phyloP scores from a whole-genome alignment of 1,140 invertebrate genomes.

The Caenorhabditis latens region DNA sequence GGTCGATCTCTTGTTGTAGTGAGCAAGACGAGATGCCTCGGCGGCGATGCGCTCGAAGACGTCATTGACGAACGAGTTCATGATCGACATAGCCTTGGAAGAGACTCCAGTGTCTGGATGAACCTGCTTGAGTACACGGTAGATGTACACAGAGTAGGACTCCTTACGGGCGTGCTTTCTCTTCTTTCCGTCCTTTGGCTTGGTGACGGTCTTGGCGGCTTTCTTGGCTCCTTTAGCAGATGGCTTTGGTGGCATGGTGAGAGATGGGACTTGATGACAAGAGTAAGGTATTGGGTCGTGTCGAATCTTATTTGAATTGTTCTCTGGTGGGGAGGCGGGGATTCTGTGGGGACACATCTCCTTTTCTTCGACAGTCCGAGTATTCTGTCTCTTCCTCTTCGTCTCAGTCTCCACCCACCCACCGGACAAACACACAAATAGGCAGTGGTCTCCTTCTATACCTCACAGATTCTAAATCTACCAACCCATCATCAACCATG shows the following conservation, averaged over 20 bases:
- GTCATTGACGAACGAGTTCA: conserved; percentile 83
- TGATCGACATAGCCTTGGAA: conserved; percentile 82
- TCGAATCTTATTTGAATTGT: not conserved
- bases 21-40: conserved; percentile 83
- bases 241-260: conserved; percentile 78
- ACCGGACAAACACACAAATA: not conserved
- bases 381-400: not conserved
- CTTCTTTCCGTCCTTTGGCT: conserved; percentile 78
- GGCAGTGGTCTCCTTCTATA: not conserved
- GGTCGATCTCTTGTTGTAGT: conserved; percentile 83
- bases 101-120: conserved; percentile 80
- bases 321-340: not conserved
- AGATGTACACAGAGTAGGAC: conserved; percentile 75
- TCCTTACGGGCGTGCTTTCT: conserved; percentile 78
- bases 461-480: conserved; percentile 4
- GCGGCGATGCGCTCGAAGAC: conserved; percentile 83
- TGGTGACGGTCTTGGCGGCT: conserved; percentile 79
- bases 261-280: not conserved
- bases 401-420: not conserved
- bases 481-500: conserved; percentile 70
- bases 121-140: conserved; percentile 76
- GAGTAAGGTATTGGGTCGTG: not conserved
- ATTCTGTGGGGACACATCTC: not conserved
- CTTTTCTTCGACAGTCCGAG: not conserved
- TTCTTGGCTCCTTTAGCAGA: conserved; percentile 80